A percentile compares a stretch with the other conserved stretches of the same genome.
These are phyloP conservation scores for Dromas ardeola DNA, from an alignment of 2,113 vertebrate species.

Conservation along the genomic window DNA sequence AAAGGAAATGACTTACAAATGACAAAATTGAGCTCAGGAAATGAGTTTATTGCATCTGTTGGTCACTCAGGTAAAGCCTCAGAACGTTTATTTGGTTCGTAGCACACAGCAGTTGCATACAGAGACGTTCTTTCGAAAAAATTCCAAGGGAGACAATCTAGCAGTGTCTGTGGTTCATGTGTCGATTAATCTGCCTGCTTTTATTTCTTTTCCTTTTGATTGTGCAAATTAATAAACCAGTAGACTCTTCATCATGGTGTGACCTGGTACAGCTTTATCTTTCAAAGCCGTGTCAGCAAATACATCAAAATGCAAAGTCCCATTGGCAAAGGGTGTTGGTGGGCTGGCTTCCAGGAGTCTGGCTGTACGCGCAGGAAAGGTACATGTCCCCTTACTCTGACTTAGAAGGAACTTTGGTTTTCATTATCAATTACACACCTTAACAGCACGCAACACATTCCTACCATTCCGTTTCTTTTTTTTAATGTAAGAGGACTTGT, in stretches of 20 bases:
- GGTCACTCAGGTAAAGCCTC: background rate
- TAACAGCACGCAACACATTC: background rate
- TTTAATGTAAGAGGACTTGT: background rate
- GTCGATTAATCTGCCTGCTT: background rate
- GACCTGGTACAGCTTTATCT: background rate
- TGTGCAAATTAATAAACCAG: background rate
- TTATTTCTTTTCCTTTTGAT: background rate
- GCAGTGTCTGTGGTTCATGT: background rate
- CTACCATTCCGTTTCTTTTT: background rate
- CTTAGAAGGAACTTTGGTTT: background rate
- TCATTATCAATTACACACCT: background rate
- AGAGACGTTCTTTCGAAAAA: too few species aligned
- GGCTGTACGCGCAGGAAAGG: background rate
- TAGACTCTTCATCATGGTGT: background rate
- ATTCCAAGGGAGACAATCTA: background rate
- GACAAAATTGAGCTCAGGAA: background rate
- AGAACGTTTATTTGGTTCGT: accelerated
- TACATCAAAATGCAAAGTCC: background rate
- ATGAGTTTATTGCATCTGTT: background rate
- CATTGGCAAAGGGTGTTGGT: background rate
- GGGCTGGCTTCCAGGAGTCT: background rate
- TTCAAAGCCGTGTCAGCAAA: background rate
- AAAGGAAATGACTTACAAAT: background rate
- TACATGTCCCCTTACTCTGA: background rate
- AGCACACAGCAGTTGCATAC: background rate